Conservation (phyloP, 2,113 vertebrate genomes). For the Panthera tigris region DNA sequence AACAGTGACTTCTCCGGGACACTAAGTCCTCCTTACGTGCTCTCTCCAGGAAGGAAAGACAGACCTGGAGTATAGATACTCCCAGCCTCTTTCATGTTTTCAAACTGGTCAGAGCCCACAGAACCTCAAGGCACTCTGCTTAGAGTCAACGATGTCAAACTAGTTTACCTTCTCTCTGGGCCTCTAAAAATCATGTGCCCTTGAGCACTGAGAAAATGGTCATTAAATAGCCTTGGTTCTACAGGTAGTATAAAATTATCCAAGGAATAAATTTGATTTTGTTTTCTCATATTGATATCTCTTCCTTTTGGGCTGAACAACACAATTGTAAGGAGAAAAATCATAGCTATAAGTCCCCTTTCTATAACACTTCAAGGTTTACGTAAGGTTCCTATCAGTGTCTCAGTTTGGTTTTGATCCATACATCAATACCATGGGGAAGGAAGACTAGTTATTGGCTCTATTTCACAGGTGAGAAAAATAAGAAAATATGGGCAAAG, state of each 20-base stretch:
- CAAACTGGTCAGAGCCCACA: background rate
- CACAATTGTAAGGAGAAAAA: background rate
- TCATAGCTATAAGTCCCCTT: background rate
- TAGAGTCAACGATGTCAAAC: background rate
- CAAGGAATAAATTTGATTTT: background rate
- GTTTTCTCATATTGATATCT: background rate
- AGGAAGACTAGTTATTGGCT: background rate
- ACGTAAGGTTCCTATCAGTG: background rate
- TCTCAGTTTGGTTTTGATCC: background rate
- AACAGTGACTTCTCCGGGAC: background rate
- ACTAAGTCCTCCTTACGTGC: fast-evolving
- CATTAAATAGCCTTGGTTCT: background rate
- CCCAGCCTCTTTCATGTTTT: background rate
- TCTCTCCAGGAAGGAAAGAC: background rate
- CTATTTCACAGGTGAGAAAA: background rate
- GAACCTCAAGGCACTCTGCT: background rate
- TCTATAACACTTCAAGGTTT: background rate
- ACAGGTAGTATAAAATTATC: background rate
- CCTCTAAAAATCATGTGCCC: background rate
- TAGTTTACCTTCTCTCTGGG: background rate
- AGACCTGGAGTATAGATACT: background rate
- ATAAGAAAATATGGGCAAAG: background rate
- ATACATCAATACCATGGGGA: background rate
- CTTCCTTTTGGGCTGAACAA: background rate
- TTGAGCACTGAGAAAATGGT: background rate